These are phyloP conservation scores for Mobula birostris DNA, from an alignment of 2,113 vertebrate species.

Conservation along the genomic window DNA sequence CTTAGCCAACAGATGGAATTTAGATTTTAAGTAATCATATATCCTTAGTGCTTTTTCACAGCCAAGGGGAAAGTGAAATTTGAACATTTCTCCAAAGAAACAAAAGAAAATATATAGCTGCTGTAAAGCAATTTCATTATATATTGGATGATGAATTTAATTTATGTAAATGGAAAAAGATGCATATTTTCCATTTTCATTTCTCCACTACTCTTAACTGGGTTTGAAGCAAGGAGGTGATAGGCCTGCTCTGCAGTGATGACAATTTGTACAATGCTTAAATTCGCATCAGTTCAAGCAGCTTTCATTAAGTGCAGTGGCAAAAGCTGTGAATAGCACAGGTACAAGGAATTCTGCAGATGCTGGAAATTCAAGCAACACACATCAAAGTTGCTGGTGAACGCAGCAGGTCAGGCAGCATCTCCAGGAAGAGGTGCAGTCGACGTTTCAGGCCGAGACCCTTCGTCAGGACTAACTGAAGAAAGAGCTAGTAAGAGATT, in stretches of 20 bases:
- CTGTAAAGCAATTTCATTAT: background rate
- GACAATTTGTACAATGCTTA: too few species aligned
- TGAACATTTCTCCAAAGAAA: background rate
- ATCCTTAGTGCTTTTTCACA: background rate
- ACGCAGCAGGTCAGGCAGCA: too few species aligned
- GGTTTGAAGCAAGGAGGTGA: background rate
- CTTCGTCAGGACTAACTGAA: too few species aligned
- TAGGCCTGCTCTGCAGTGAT: background rate
- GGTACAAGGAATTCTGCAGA: too few species aligned
- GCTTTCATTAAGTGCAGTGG: too few species aligned
- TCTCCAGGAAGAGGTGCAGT: too few species aligned
- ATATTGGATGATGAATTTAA: background rate
- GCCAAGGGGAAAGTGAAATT: background rate
- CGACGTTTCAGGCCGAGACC: too few species aligned
- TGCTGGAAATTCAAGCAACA: too few species aligned
- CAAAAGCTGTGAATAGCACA: too few species aligned
- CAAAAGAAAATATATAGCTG: background rate
- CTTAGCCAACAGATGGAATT: background rate
- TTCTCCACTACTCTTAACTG: background rate
- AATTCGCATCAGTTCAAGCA: too few species aligned
- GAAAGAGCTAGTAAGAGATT: too few species aligned
- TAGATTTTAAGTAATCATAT: background rate
- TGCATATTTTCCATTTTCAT: constrained; percentile 11
- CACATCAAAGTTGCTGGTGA: too few species aligned
- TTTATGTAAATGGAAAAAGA: background rate